Evolutionary conservation across 2,113 vertebrate genomes (phyloP).

Genomic region (Cochlearius cochlearius): DNA sequence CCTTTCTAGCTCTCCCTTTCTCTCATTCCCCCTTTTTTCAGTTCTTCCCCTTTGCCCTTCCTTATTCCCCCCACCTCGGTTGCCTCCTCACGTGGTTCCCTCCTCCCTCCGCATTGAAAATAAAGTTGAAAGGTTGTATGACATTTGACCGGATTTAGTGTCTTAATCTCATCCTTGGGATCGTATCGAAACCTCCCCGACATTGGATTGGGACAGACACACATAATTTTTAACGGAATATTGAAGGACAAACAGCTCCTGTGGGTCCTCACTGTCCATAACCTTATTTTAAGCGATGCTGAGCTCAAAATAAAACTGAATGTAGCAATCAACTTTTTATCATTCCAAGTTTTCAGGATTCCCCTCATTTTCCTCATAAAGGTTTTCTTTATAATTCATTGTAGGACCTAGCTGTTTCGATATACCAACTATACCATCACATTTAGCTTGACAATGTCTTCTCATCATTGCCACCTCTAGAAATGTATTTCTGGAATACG

Average conservation of each 20-base stretch:
- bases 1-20: too few species aligned
- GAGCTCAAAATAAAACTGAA: neutral
- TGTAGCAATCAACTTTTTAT: neutral
- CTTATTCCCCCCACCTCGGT: too few species aligned
- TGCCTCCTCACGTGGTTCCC: too few species aligned
- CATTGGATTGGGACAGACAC: too few species aligned
- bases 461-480: neutral
- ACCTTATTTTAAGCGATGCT: neutral
- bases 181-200: too few species aligned
- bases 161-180: too few species aligned
- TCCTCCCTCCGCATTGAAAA: too few species aligned
- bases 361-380: neutral
- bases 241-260: neutral
- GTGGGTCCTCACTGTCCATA: neutral
- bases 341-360: neutral
- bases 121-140: too few species aligned
- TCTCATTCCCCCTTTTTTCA: too few species aligned
- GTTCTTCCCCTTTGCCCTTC: too few species aligned
- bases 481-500: neutral
- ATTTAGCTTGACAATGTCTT: neutral
- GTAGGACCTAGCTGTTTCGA: neutral
- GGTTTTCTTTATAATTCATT: neutral
- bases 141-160: too few species aligned
- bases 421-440: neutral
- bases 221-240: neutral